Percentiles rank a stretch among this genome's conserved stretches.
These are phyloP conservation scores for Xenus cinereus DNA, from an alignment of 2,113 vertebrate genomes.

Conservation along the genomic window DNA sequence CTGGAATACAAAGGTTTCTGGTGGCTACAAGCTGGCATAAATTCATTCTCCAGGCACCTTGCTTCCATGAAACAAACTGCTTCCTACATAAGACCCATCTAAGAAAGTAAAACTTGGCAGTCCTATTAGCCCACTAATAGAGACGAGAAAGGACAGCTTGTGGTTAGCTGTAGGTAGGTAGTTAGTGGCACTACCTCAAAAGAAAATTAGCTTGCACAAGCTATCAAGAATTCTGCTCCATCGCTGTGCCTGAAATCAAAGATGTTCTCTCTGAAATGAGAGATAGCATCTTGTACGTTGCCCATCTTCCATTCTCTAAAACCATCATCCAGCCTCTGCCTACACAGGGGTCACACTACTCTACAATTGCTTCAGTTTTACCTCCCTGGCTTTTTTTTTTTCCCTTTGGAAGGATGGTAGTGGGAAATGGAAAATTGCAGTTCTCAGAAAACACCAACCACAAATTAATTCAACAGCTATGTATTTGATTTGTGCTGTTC, in stretches of 20 bases:
- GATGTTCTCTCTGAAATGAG: not conserved
- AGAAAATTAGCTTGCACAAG: not conserved
- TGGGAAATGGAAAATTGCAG: not conserved
- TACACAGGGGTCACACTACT: not conserved
- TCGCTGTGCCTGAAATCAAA: not conserved
- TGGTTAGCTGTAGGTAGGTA: not conserved
- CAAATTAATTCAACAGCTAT: not conserved
- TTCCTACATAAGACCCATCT: slow-evolving; percentile 29
- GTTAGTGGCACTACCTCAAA: not conserved
- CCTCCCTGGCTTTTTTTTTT: not conserved
- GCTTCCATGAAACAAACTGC: slow-evolving; percentile 5
- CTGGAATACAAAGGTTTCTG: not conserved
- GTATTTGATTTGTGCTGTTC: not conserved
- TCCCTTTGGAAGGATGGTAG: not conserved
- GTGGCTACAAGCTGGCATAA: not conserved
- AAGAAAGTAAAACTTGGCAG: slow-evolving; percentile 24
- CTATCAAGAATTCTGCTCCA: not conserved
- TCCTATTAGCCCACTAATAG: not conserved
- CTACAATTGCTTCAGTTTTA: not conserved
- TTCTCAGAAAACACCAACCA: not conserved
- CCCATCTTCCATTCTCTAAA: not conserved
- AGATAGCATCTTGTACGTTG: not conserved
- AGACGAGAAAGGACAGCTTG: slow-evolving; percentile 3
- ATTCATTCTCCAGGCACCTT: not conserved
- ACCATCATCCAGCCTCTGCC: not conserved